Evolutionary conservation across 2,888 invertebrate genomes (phyloP).

Genomic region (Ochropacha duplaris): DNA sequence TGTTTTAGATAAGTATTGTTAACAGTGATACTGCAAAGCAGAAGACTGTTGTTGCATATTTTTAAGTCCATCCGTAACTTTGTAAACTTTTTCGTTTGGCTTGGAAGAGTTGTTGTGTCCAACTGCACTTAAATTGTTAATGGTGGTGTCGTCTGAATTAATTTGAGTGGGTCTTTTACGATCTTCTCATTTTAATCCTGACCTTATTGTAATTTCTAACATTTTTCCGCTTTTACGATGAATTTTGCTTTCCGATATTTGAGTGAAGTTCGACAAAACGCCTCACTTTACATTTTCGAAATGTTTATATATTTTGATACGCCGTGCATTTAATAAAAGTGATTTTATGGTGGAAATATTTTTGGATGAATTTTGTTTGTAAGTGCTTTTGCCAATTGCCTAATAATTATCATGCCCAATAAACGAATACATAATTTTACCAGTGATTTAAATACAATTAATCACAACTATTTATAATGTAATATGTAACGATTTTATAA

Average conservation of each 20-base stretch:
- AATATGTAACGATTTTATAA: slow-evolving; percentile 17
- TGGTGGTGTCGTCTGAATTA: slow-evolving; percentile 67
- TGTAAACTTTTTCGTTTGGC: slow-evolving; percentile 50
- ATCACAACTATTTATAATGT: slow-evolving; percentile 4
- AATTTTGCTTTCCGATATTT: slow-evolving; percentile 69
- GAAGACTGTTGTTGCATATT: slow-evolving; percentile 80
- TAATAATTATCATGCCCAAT: slow-evolving; percentile 1
- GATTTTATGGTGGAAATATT: slow-evolving; percentile 21
- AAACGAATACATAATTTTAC: slow-evolving; percentile 7
- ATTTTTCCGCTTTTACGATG: slow-evolving; percentile 49
- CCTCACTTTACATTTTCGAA: slow-evolving; percentile 32
- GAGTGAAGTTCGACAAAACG: slow-evolving; percentile 82
- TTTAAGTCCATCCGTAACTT: slow-evolving; percentile 71
- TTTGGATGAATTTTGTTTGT: slow-evolving; percentile 34
- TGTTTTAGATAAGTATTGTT: slow-evolving; percentile 73
- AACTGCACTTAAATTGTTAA: slow-evolving; percentile 81
- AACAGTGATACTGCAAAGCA: slow-evolving; percentile 80
- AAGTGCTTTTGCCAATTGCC: slow-evolving; percentile 29
- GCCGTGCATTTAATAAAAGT: slow-evolving; percentile 4
- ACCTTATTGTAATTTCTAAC: slow-evolving; percentile 46
- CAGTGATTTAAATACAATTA: slow-evolving; percentile 12
- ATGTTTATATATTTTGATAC: slow-evolving; percentile 3
- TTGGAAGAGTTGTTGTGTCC: slow-evolving; percentile 77
- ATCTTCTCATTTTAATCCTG: slow-evolving; percentile 47
- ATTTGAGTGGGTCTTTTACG: slow-evolving; percentile 34